Conservation (phyloP, 2,888 invertebrate genomes). For the Sisyra nigra region DNA sequence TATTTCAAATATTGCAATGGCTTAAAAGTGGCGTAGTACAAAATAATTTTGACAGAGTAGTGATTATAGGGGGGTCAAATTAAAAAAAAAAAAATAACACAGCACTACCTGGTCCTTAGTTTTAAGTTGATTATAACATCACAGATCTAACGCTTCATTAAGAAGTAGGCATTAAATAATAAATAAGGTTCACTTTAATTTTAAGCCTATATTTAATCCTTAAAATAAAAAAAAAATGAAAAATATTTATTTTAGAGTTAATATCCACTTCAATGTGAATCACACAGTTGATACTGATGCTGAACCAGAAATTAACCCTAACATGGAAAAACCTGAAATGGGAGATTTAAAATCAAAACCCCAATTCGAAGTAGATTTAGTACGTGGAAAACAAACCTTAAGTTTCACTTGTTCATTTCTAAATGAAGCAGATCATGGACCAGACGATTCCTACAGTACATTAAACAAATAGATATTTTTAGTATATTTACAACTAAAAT, state of each 20-base stretch:
- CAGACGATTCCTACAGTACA: conserved; percentile 4
- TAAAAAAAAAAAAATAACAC: too few relatives aligned
- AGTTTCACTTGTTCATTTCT: conserved; percentile 76
- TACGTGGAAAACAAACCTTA: conserved; percentile 58
- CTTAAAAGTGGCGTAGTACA: too few relatives aligned
- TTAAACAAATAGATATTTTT: conserved; percentile 7
- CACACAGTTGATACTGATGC: conserved; percentile 80
- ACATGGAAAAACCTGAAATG: conserved; percentile 52
- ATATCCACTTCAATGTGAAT: conserved; percentile 80
- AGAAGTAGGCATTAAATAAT: too few relatives aligned
- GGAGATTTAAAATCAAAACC: conserved; percentile 84
- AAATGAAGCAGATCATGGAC: conserved; percentile 14
- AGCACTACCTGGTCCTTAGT: too few relatives aligned
- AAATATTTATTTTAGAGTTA: conserved; percentile 48
- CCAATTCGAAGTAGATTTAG: conserved; percentile 76
- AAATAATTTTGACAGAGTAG: too few relatives aligned
- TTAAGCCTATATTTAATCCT: too few relatives aligned
- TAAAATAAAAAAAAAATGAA: too few relatives aligned
- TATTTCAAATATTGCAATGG: too few relatives aligned
- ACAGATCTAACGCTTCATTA: too few relatives aligned
- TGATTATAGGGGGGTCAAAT: too few relatives aligned
- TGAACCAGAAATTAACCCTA: conserved; percentile 44
- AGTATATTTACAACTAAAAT: neutral
- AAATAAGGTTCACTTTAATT: too few relatives aligned
- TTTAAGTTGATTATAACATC: too few relatives aligned